Conservation (phyloP, 2,113 vertebrate species). For the Herpetotheres cachinnans region DNA sequence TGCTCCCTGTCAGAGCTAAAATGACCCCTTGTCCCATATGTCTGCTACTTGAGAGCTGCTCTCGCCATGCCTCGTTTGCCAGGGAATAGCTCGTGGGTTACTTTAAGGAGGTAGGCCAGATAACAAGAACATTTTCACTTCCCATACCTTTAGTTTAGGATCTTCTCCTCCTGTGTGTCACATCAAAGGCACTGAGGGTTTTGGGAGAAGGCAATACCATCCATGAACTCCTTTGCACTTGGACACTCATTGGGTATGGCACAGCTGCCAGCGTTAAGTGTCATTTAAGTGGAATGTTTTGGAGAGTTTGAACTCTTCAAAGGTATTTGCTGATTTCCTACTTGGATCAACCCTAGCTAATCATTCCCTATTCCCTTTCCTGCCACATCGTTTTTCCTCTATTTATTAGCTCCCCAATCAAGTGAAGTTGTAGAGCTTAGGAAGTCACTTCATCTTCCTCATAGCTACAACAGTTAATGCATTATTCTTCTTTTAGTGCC, state of each 20-base stretch:
- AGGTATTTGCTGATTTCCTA: not conserved
- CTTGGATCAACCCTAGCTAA: not conserved
- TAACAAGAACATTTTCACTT: not conserved
- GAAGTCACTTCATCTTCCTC: not conserved
- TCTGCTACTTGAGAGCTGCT: not conserved
- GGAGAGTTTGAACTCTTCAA: not conserved
- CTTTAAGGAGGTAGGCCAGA: not conserved
- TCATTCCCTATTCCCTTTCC: not conserved
- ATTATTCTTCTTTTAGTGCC: not conserved
- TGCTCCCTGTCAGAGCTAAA: not conserved
- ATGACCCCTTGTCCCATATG: not conserved
- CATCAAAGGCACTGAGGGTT: not conserved
- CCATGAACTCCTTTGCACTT: not conserved
- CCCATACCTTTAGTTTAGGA: not conserved
- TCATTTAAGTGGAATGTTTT: not conserved
- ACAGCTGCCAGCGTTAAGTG: not conserved
- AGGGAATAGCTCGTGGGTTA: not conserved
- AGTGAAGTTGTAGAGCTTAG: not conserved
- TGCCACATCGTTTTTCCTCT: not conserved
- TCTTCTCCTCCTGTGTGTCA: not conserved
- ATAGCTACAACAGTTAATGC: not conserved
- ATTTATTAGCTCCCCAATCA: not conserved
- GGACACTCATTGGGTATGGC: not conserved
- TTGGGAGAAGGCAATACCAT: not conserved
- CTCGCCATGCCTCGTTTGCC: not conserved